These are phyloP conservation scores for Deilephila porcellus DNA, from an alignment of 2,888 invertebrate species.

Conservation along the genomic window DNA sequence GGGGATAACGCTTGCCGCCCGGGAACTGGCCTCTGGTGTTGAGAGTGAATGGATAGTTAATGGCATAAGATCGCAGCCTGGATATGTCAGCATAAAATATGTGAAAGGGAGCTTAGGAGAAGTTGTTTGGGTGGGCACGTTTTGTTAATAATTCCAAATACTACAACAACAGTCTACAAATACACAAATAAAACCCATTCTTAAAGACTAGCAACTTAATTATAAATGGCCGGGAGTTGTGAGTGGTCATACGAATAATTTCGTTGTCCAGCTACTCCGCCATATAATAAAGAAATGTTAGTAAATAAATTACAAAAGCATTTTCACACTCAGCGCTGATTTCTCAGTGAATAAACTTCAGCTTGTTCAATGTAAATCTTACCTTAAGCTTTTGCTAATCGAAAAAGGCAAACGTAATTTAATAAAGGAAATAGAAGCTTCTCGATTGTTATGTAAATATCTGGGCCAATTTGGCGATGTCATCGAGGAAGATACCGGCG, in stretches of 20 bases:
- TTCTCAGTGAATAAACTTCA: not conserved
- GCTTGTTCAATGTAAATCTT: not conserved
- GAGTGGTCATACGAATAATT: too few species aligned
- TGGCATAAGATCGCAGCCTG: not conserved
- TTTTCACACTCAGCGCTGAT: not conserved
- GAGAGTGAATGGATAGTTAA: not conserved
- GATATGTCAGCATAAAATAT: too few species aligned
- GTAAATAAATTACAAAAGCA: not conserved
- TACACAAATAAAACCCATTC: too few species aligned
- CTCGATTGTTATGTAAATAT: constrained; percentile 42
- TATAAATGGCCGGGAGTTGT: too few species aligned
- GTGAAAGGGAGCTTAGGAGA: too few species aligned
- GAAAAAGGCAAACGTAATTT: constrained; percentile 39
- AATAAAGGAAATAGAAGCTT: constrained; percentile 37
- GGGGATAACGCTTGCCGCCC: not conserved
- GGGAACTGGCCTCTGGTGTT: not conserved
- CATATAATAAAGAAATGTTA: not conserved
- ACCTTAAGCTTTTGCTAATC: constrained; percentile 30
- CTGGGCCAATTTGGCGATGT: constrained; percentile 28
- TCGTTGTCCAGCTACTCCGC: too few species aligned
- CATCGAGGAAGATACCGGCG: constrained; percentile 1
- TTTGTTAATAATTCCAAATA: too few species aligned
- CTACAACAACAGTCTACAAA: too few species aligned
- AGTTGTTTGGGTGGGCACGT: too few species aligned
- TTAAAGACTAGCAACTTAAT: too few species aligned